Evolutionary conservation across 2,888 invertebrate genomes (phyloP).

Genomic region (Tuberolachnus salignus): DNA sequence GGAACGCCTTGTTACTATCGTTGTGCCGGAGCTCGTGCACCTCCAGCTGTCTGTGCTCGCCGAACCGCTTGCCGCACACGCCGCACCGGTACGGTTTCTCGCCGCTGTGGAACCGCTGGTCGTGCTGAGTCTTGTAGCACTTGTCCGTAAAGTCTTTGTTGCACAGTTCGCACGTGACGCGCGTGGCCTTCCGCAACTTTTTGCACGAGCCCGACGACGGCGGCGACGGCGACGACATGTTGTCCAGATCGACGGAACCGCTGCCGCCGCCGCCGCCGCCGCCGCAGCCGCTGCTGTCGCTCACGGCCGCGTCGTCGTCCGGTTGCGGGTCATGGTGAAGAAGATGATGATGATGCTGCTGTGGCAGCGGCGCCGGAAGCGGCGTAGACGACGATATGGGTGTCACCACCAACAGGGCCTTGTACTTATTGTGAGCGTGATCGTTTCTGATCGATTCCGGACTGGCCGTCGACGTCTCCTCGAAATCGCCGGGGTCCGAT

Average conservation of each 20-base stretch:
- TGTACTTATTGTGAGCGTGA: conserved; percentile 1
- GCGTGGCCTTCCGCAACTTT: conserved; percentile 45
- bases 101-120: conserved; percentile 86
- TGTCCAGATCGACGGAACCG: conserved; percentile 10
- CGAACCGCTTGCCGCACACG: conserved; percentile 84
- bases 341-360: not conserved
- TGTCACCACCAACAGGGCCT: conserved; percentile 43
- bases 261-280: conserved; percentile 12
- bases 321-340: not conserved
- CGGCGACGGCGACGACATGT: not conserved
- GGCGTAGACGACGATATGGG: conserved; percentile 59
- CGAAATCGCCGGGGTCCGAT: conserved; percentile 43
- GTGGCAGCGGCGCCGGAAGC: not conserved
- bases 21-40: conserved; percentile 80
- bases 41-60: conserved; percentile 72
- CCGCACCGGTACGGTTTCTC: conserved; percentile 85
- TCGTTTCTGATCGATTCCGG: conserved; percentile 44
- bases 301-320: conserved; percentile 21
- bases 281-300: conserved; percentile 21
- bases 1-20: conserved; percentile 79
- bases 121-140: conserved; percentile 88
- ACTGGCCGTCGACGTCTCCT: conserved; percentile 56
- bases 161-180: conserved; percentile 75
- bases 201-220: not conserved
- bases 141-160: conserved; percentile 83